Conservation (phyloP, 2,113 vertebrate species). For the Syngnathus scovelli region DNA sequence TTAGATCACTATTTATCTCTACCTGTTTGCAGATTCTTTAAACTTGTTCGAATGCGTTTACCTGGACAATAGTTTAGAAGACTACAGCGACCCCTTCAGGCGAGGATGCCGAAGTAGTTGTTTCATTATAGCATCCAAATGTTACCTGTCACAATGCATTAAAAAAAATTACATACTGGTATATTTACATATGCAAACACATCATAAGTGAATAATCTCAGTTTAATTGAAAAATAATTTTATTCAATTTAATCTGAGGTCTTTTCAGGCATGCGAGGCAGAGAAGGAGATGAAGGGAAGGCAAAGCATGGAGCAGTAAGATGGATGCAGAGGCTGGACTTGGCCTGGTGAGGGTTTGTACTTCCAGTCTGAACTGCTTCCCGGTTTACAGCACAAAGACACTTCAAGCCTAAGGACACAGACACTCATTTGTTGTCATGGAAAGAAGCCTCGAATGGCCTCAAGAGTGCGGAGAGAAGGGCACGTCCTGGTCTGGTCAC, state of each 20-base stretch:
- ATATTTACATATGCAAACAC: neutral
- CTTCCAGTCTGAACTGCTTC: conserved; percentile 64
- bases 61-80: neutral
- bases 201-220: neutral
- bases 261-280: conserved; percentile 62
- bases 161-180: too few relatives aligned
- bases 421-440: neutral
- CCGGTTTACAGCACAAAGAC: conserved; percentile 86
- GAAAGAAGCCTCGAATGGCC: neutral
- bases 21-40: conserved; percentile 22
- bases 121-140: too few relatives aligned
- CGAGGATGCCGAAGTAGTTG: conserved; percentile 11
- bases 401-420: conserved; percentile 80
- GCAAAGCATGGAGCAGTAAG: conserved; percentile 88
- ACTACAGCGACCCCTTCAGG: conserved; percentile 31
- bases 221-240: neutral
- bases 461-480: too few relatives aligned
- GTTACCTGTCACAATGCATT: too few relatives aligned
- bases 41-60: neutral
- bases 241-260: neutral
- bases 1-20: rapidly evolving
- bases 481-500: too few relatives aligned
- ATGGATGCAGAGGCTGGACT: conserved; percentile 59
- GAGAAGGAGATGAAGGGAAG: conserved; percentile 90
- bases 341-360: conserved; percentile 54